phyloP scores from a whole-genome alignment of 2,888 invertebrate genomes.

The Pyrochroa serraticornis region DNA sequence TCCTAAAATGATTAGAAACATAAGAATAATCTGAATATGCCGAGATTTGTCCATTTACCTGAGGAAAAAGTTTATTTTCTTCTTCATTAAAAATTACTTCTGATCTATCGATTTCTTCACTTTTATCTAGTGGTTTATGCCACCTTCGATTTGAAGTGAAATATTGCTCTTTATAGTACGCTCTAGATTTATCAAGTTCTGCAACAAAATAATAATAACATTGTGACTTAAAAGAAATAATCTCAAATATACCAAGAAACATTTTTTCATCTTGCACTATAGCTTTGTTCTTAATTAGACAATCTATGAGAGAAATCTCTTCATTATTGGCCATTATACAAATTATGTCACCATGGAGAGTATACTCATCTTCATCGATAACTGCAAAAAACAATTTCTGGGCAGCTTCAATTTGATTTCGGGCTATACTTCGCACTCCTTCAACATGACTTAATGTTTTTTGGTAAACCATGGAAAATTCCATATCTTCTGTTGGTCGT shows the following conservation, averaged over 20 bases:
- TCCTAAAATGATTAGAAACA: constrained; percentile 2
- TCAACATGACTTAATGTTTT: constrained; percentile 10
- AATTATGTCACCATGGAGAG: constrained; percentile 11
- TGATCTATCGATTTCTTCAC: not conserved
- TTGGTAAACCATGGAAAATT: not conserved
- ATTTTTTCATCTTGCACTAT: constrained; percentile 6
- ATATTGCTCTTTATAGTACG: constrained; percentile 1
- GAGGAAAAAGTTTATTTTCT: not conserved
- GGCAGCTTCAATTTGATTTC: constrained; percentile 6
- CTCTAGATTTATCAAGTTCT: not conserved
- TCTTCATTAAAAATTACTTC: constrained; percentile 9
- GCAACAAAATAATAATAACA: not conserved
- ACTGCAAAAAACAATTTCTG: constrained; percentile 11
- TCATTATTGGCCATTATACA: not conserved
- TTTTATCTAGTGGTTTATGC: not conserved
- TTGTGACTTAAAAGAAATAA: not conserved
- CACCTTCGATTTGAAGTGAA: constrained; percentile 6
- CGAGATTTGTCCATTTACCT: not conserved
- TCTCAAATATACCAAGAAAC: constrained; percentile 10
- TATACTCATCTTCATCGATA: not conserved
- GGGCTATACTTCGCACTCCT: constrained; percentile 2
- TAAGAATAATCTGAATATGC: not conserved
- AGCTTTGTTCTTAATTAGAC: constrained; percentile 4
- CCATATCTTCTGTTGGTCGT: constrained; percentile 1
- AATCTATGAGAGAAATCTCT: constrained; percentile 4